Evolutionary conservation across 1,140 invertebrate genomes (phyloP), one percentile per base, ranked within the genome.

Genomic region (Spodoptera frugiperda): DNA sequence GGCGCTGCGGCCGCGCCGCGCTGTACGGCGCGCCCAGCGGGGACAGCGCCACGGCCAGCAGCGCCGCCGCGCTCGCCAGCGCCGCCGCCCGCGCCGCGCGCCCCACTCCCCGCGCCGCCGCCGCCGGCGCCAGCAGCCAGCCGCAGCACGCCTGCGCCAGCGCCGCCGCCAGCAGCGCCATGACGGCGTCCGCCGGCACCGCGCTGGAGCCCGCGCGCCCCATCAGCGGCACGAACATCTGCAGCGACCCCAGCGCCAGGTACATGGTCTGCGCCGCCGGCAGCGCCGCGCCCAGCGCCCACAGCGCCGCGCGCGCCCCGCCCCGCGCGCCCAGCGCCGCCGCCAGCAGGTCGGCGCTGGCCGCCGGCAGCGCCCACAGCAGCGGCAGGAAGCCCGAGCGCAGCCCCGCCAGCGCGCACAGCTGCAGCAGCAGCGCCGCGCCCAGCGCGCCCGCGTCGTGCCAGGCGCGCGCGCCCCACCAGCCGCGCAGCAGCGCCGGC

Each of bases 211-310:
- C 98, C 44, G 96, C 94, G 83, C 98, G 95, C 54, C 98, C 98
- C 96, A 97, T 97, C 78, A 98, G 96, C 3, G 98, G 98, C 78
- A 98, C 96, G 86, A 95, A 93, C 86, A 95, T 91, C 81, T 93
- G 91, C 44, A 95, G 82, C 76, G 93, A 93, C 78, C 91, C 93
- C 77, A 98, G 96, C 59, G 96, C 92, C 83, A 97, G 95, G 89
- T 98, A 97, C 74, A 96, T 95, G 49, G 95, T 94, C 86, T 97
- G 96, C 25, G 96, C 94, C 76, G 96, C 96, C n/a, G 96, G 96
- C 77, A 97, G 89, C 57, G 95, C 94, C 76, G 95, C 90, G 73
- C 94, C 92, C 55, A 82, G 87, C 78, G 76, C 77, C 79, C 83
- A 78, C 71, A 49, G 30, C 14, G 21, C 74, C 17, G 75, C 78